phyloP scores from a whole-genome alignment of 2,797 vertebrate genomes.

The Hyperoplus immaculatus region DNA sequence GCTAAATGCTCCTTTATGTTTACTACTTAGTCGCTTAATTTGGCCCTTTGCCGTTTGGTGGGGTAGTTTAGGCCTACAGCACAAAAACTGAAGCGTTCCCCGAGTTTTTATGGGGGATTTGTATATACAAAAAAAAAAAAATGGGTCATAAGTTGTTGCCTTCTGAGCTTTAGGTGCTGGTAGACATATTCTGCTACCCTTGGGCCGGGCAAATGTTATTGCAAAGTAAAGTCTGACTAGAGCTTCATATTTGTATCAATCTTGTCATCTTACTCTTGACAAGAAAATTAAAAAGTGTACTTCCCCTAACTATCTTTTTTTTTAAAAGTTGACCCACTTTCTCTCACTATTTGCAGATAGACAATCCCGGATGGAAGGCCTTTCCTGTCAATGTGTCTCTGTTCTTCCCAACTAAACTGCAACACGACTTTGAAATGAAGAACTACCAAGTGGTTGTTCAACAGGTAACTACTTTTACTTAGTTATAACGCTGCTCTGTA shows the following conservation, averaged over 20 bases:
- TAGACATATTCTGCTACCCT: neutral
- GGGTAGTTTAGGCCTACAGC: neutral
- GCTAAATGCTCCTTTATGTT: neutral
- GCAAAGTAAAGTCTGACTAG: neutral
- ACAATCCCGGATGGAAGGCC: slow-evolving; percentile 71
- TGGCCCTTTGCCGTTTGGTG: neutral
- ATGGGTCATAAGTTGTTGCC: too few relatives aligned
- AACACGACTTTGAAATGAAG: slow-evolving; percentile 65
- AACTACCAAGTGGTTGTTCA: slow-evolving; percentile 55
- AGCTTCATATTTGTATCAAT: neutral
- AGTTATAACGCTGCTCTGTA: neutral
- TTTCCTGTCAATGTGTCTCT: slow-evolving; percentile 73
- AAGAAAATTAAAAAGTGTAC: neutral
- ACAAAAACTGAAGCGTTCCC: neutral
- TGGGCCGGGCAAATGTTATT: neutral
- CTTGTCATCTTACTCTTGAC: neutral
- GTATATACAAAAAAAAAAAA: too few relatives aligned
- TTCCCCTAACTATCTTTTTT: neutral
- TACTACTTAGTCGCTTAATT: neutral
- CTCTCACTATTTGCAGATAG: slow-evolving; percentile 66
- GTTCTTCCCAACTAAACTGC: slow-evolving; percentile 66
- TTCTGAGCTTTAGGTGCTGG: too few relatives aligned
- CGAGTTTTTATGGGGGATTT: too few relatives aligned
- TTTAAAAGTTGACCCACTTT: neutral
- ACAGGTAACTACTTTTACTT: slow-evolving; percentile 56